These are phyloP conservation scores for Cremastobaeus sp. DNA, from an alignment of 2,888 invertebrate genomes.

Conservation along the genomic window DNA sequence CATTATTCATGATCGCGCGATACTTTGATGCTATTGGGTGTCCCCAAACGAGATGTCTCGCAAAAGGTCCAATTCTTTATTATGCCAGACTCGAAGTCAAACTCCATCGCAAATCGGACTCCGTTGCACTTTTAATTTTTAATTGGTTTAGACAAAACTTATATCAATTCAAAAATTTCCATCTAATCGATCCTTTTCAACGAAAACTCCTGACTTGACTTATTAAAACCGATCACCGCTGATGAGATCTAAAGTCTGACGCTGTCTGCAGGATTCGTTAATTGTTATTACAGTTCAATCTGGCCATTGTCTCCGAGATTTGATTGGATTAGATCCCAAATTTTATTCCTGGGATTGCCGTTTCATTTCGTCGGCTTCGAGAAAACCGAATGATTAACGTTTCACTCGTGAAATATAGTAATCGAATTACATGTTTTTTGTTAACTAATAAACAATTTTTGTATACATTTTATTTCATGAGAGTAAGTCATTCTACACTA, in stretches of 20 bases:
- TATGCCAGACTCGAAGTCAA: too few relatives aligned
- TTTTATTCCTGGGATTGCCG: conserved; percentile 22
- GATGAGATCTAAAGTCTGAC: conserved; percentile 50
- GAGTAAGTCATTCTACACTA: too few relatives aligned
- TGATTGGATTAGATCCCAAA: conserved; percentile 21
- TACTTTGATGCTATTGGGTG: neutral
- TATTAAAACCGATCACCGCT: conserved; percentile 25
- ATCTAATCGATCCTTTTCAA: conserved; percentile 43
- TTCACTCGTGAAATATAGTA: too few relatives aligned
- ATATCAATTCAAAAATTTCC: conserved; percentile 45
- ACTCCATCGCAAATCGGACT: neutral
- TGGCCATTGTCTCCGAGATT: conserved; percentile 19
- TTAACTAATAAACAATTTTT: too few relatives aligned
- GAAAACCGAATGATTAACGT: too few relatives aligned
- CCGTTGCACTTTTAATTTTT: conserved; percentile 20
- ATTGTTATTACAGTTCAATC: conserved; percentile 38
- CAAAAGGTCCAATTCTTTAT: too few relatives aligned
- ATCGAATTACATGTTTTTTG: too few relatives aligned
- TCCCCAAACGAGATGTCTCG: neutral
- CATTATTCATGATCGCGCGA: conserved; percentile 13
- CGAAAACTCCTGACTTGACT: conserved; percentile 42
- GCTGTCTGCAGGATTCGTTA: conserved; percentile 46
- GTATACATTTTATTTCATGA: too few relatives aligned
- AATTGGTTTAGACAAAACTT: conserved; percentile 20
- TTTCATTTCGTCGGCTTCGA: conserved; percentile 17